phyloP scores from a whole-genome alignment of 2,113 vertebrate species.

The Mormoops blainvillei region DNA sequence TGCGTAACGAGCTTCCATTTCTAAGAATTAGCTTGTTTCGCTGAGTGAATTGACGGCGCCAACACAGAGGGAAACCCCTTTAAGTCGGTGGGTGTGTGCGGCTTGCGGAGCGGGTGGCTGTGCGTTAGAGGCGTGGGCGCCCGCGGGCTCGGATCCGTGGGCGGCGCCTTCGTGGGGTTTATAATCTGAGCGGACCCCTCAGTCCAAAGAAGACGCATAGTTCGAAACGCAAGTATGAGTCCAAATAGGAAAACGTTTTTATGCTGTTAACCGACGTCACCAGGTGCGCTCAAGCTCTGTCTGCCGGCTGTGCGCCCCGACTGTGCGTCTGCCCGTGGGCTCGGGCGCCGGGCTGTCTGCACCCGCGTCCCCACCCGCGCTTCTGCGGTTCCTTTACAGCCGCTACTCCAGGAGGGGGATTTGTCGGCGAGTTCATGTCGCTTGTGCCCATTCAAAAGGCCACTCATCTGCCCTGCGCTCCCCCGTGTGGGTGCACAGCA shows the following conservation, averaged over 20 bases:
- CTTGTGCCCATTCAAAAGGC: slow-evolving; percentile 38
- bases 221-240: background rate
- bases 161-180: background rate
- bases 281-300: too few species aligned
- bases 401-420: too few species aligned
- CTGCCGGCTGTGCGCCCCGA: too few species aligned
- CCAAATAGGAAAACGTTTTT: background rate
- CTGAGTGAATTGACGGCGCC: background rate
- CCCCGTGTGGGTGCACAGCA: background rate
- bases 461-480: background rate
- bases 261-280: background rate
- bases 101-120: background rate
- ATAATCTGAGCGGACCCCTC: background rate
- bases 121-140: background rate
- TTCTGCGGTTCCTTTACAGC: too few species aligned
- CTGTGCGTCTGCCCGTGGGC: too few species aligned
- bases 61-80: background rate
- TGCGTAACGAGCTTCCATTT: slow-evolving; percentile 28
- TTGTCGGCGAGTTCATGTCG: too few species aligned
- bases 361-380: too few species aligned
- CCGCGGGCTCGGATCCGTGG: background rate
- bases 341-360: too few species aligned
- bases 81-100: background rate
- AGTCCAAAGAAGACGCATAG: background rate
- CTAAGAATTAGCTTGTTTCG: slow-evolving; percentile 5